phyloP scores from a whole-genome alignment of 2,888 invertebrate genomes.

The Gonocerus acuteangulatus region DNA sequence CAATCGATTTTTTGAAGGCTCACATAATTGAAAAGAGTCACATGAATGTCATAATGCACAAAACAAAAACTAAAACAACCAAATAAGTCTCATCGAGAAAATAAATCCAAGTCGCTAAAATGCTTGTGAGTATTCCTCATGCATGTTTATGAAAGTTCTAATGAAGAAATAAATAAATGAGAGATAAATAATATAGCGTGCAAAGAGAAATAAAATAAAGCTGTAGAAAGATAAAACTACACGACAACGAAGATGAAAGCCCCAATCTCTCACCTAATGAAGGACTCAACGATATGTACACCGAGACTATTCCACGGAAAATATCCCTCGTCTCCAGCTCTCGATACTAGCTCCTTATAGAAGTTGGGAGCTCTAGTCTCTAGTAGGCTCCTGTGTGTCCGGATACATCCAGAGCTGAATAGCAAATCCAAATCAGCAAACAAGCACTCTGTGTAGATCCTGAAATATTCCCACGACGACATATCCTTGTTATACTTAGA shows the following conservation, averaged over 20 bases:
- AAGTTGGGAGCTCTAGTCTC: constrained; percentile 53
- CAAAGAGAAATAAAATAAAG: constrained; percentile 1
- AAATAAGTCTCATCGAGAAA: too few species aligned
- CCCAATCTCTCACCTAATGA: constrained; percentile 43
- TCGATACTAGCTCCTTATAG: constrained; percentile 47
- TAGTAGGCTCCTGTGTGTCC: constrained; percentile 54
- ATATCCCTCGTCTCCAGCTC: constrained; percentile 46
- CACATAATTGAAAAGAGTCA: too few species aligned
- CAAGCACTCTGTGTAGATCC: constrained; percentile 55
- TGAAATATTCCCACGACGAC: too few species aligned
- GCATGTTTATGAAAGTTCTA: too few species aligned
- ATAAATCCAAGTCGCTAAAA: too few species aligned
- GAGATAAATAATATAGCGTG: neutral
- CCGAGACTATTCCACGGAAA: constrained; percentile 48
- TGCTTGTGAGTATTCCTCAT: too few species aligned
- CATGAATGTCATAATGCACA: too few species aligned
- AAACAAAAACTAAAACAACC: too few species aligned
- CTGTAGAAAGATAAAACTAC: neutral
- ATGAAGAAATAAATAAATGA: neutral
- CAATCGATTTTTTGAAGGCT: too few species aligned
- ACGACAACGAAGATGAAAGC: neutral
- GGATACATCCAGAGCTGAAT: constrained; percentile 52
- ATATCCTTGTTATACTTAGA: too few species aligned
- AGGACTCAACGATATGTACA: constrained; percentile 45
- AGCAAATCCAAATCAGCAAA: constrained; percentile 55